Percentiles rank a stretch among this genome's conserved stretches.
phyloP scores from a whole-genome alignment of 2,888 invertebrate genomes.

The Cosmopolites sordidus region DNA sequence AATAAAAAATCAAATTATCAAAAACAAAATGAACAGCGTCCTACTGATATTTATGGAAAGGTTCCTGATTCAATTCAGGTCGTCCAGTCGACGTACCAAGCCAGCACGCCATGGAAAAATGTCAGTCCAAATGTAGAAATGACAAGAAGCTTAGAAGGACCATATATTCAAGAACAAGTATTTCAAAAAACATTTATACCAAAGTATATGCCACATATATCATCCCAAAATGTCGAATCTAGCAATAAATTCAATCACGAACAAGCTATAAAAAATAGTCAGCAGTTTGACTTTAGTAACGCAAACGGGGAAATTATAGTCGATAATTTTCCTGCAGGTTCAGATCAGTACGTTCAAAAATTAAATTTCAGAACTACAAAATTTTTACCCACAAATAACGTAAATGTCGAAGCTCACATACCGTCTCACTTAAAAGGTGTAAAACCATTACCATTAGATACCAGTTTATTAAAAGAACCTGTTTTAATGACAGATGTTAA shows the following conservation, averaged over 20 bases:
- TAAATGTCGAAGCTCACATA: constrained; percentile 18
- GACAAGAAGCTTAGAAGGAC: constrained; percentile 2
- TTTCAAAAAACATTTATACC: background rate
- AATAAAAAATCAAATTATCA: background rate
- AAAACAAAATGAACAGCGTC: background rate
- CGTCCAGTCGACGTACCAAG: constrained; percentile 5
- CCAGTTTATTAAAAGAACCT: constrained; percentile 20
- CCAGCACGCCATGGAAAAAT: constrained; percentile 2
- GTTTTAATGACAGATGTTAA: constrained; percentile 17
- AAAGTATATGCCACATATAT: background rate
- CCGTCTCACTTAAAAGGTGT: constrained; percentile 17
- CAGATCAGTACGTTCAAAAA: constrained; percentile 1
- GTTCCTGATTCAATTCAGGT: background rate
- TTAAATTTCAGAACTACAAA: background rate
- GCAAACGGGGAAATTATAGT: constrained; percentile 12
- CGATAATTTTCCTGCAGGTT: constrained; percentile 2
- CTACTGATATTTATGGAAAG: background rate
- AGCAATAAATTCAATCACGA: constrained; percentile 17
- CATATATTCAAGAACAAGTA: background rate
- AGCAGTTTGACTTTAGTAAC: constrained; percentile 22
- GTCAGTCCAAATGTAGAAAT: constrained; percentile 6
- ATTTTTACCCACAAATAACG: constrained; percentile 1
- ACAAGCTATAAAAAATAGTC: constrained; percentile 15
- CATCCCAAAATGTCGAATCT: background rate
- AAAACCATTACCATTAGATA: constrained; percentile 20